Evolutionary conservation across 2,797 vertebrate genomes (phyloP).

Genomic region (Microctenopoma steveboyesi): DNA sequence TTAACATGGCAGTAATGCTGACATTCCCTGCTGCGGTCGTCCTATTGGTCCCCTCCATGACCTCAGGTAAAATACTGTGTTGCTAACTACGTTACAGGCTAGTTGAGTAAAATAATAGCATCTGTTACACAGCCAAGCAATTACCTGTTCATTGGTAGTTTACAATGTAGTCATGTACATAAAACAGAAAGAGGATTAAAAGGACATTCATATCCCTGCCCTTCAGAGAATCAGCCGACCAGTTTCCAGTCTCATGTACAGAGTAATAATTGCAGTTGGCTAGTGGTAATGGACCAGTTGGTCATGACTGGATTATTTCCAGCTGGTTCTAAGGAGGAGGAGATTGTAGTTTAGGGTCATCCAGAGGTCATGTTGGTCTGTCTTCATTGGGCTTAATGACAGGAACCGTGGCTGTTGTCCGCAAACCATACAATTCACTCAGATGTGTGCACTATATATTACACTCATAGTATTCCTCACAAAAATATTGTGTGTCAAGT

Average conservation of each 20-base stretch:
- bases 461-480: background rate
- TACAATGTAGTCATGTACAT: constrained; percentile 25
- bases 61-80: constrained; percentile 84
- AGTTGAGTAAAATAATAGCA: constrained; percentile 21
- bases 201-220: constrained; percentile 46
- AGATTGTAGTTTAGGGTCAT: constrained; percentile 55
- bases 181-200: constrained; percentile 53
- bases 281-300: constrained; percentile 79
- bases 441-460: constrained; percentile 12
- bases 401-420: constrained; percentile 33
- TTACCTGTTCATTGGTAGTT: constrained; percentile 27
- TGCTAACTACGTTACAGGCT: constrained; percentile 16
- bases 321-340: constrained; percentile 64
- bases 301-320: constrained; percentile 75
- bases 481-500: background rate
- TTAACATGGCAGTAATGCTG: constrained; percentile 84
- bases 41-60: constrained; percentile 85
- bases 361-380: constrained; percentile 61
- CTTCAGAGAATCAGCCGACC: constrained; percentile 59
- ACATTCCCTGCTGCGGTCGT: constrained; percentile 87
- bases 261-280: constrained; percentile 69
- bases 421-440: constrained; percentile 1
- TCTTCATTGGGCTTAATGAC: constrained; percentile 62
- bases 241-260: constrained; percentile 56
- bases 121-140: constrained; percentile 13